Base-by-base conservation (phyloP, 1,140 invertebrate species). In the Drosophila truncata region DNA sequence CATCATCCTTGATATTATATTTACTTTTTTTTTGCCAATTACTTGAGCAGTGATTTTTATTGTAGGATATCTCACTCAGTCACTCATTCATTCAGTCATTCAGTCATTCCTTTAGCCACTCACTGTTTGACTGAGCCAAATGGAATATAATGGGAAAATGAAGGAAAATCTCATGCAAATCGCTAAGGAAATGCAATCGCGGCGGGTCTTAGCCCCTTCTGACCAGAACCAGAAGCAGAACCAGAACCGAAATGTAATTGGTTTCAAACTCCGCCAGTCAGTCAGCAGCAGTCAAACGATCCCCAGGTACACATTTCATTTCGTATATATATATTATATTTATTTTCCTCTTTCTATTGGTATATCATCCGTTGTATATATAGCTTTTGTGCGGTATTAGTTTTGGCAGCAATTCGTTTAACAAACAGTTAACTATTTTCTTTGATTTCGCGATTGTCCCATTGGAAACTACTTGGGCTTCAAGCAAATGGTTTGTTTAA, bases 321-420 rank as follows among this genome's bases (percentile, higher is more conserved):
- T 61, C 57, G 62, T 47, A 18, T 50, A 50, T 50, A 64, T 42
- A 50, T 33, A 33, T 29, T 64, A 47, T 69, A 70, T 67, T 67
- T 50, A 67, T 67, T 67, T 49, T 64, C 10, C 44, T 37, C 29
- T 16, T 20, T 35, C 14, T 10, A 39, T 47, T n/a, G 16, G 20
- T 67, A 31, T 46, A 31, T 29, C 6, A 31, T 29, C 7, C 4
- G 3, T 33, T 70, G 2, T 47, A 46, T 47, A 46, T 47, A 57
- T 46, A 42, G 42, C 31, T 39, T 16, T 64, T 42, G 50, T 57
- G 50, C 49, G 42, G 35, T 27, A 64, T 76, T 64, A 41, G 50
- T 42, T 76, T 74, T 74, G 57, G 71, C 71, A 63, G 70, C 59
- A 73, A 39, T 73, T 74, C 46, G 57, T 74, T 74, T 29, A 52